Evolutionary conservation across 2,797 vertebrate genomes (phyloP).

Genomic region (Pampus argenteus): DNA sequence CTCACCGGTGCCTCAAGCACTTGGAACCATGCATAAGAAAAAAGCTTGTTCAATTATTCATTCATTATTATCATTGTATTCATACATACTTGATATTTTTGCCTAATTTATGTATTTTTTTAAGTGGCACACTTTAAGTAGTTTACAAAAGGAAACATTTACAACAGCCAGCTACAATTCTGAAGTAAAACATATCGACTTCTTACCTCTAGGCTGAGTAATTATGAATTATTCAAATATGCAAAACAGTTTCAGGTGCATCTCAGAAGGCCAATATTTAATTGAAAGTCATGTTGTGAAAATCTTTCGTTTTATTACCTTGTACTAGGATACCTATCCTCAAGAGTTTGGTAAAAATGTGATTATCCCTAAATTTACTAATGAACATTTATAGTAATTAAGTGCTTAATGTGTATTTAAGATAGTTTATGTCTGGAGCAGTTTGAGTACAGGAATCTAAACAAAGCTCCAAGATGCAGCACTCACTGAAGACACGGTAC

Average conservation of each 20-base stretch:
- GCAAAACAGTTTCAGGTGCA: constrained; percentile 20
- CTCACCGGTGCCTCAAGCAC: not conserved
- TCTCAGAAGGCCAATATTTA: constrained; percentile 22
- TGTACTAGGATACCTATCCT: not conserved
- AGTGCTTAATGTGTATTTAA: not conserved
- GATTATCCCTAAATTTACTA: not conserved
- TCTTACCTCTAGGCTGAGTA: constrained; percentile 18
- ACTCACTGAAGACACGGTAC: not conserved
- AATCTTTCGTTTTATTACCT: constrained; percentile 19
- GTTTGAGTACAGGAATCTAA: not conserved
- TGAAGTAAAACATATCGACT: constrained; percentile 7
- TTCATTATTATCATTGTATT: constrained; percentile 9
- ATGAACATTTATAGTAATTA: not conserved
- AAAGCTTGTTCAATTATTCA: constrained; percentile 28
- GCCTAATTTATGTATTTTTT: constrained; percentile 19
- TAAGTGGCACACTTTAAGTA: not conserved
- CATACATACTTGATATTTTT: constrained; percentile 9
- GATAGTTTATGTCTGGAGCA: not conserved
- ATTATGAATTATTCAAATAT: constrained; percentile 43
- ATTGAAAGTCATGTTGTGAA: constrained; percentile 31
- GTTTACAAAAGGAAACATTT: constrained; percentile 31
- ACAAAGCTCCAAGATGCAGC: not conserved
- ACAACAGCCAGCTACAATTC: not conserved
- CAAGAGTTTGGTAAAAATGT: not conserved
- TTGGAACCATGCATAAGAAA: not conserved